Base-by-base conservation (phyloP, 2,888 invertebrate species). In the Alviniconcha strummeri region DNA sequence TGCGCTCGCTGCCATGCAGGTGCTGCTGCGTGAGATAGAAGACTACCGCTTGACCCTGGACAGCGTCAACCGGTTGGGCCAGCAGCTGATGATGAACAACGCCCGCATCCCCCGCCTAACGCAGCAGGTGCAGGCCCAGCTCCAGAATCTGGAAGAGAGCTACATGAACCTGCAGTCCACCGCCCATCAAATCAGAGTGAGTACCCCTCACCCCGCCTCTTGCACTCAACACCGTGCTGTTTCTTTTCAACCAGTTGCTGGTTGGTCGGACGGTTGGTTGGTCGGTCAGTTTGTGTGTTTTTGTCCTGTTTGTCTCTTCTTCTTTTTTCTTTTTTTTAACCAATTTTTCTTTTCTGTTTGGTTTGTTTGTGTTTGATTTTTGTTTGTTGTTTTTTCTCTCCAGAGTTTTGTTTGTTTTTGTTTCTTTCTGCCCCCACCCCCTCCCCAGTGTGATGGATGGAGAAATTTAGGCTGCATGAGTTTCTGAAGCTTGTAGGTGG, bases 101-200 rank as follows among this genome's bases (percentile, higher is more conserved):
- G 86, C 90, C 64, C 87, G 88, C 80, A 89, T 90, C 9, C 96
- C 97, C 0, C 94, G 95, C 0, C 96, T 98, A 81, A 96, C 96
- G 81, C 95, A 96, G 6, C 96, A 96, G 0, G 97, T 98, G 67
- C 96, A 97, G 79, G 96, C 96, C 69, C 98, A 98, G 92, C 93
- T 98, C 81, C 96, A 96, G 91, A 98, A 98, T 92, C 97, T 98
- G 0, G 97, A 97, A 90, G 98, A 98, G 83, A 98, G 98, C 92
- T 98, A 98, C 92, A 96, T 97, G 92, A 97, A 98, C 0, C 94
- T 98, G 11, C 94, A 98, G 71, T 96, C 97, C 84, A 98, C 98
- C 0, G 98, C 98, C 0, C 93, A 97, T 76, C 98, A 98, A 94
- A 98, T 98, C 85, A 97, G 97, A 93, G 94, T 94, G 86, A 90